Percentiles rank a stretch among this genome's conserved stretches.
Conservation (phyloP, 2,888 invertebrate species). For the Rugalucina vietnamica region DNA sequence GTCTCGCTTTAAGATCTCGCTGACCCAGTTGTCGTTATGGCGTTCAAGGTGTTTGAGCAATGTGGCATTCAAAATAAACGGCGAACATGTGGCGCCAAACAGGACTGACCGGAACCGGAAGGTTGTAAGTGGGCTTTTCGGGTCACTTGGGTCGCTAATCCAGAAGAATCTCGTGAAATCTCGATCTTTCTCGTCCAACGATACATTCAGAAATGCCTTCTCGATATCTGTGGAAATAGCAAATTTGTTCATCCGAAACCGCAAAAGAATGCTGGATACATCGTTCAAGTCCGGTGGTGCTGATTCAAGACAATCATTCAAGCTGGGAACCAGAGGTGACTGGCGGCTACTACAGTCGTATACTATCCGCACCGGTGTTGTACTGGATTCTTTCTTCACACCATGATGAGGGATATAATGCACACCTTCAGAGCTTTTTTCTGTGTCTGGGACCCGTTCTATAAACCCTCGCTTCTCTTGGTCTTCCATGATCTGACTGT, state of each 20-base stretch:
- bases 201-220: constrained; percentile 45
- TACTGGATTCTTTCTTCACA: constrained; percentile 41
- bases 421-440: not conserved
- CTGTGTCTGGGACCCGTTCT: not conserved
- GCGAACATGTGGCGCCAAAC: constrained; percentile 54
- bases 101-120: constrained; percentile 45
- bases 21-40: not conserved
- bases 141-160: constrained; percentile 43
- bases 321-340: constrained; percentile 25
- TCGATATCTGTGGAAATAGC: constrained; percentile 50
- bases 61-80: constrained; percentile 45
- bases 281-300: constrained; percentile 48
- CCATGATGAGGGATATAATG: constrained; percentile 44
- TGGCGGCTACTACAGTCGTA: constrained; percentile 41
- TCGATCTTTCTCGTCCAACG: constrained; percentile 33
- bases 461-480: constrained; percentile 29
- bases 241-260: constrained; percentile 41
- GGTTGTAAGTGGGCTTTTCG: constrained; percentile 21
- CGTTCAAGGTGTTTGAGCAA: constrained; percentile 38
- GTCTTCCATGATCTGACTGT: constrained; percentile 26
- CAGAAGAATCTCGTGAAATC: constrained; percentile 52
- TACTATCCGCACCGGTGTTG: constrained; percentile 47
- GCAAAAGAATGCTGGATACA: constrained; percentile 38
- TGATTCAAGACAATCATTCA: constrained; percentile 53
- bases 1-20: not conserved